Evolutionary conservation across 2,113 vertebrate genomes (phyloP).

Genomic region (Heliornis fulica): DNA sequence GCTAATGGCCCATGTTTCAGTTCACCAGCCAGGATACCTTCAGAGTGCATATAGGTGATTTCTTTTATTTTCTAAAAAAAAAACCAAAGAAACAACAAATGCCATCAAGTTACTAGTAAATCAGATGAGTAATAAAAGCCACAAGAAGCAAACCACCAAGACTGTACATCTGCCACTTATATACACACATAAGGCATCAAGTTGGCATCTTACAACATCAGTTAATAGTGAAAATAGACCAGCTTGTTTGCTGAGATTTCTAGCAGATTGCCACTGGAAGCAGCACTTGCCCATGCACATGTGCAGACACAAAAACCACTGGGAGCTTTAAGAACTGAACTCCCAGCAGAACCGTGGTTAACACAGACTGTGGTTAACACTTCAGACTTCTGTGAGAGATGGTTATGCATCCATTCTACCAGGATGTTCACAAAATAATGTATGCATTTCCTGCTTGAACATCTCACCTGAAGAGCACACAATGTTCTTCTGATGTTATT

Average conservation of each 20-base stretch:
- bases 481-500: not conserved
- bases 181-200: not conserved
- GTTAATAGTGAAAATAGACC: not conserved
- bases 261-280: not conserved
- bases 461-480: not conserved
- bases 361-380: not conserved
- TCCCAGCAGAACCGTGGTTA: not conserved
- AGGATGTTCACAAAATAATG: not conserved
- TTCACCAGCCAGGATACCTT: slow-evolving; percentile 95
- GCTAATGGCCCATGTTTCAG: slow-evolving; percentile 94
- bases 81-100: not conserved
- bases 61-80: slow-evolving; percentile 93
- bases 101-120: not conserved
- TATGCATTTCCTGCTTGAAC: not conserved
- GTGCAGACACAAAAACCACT: not conserved
- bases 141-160: not conserved
- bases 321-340: not conserved
- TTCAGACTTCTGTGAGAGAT: not conserved
- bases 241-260: not conserved
- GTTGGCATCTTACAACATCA: not conserved
- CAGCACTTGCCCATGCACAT: not conserved
- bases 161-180: not conserved
- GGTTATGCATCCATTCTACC: fast-evolving
- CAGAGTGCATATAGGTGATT: slow-evolving; percentile 98
- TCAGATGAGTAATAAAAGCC: not conserved